Evolutionary conservation across 2,797 vertebrate genomes (phyloP), one percentile per base, ranked within the genome.

Genomic region (Chlorospingus flavigularis): DNA sequence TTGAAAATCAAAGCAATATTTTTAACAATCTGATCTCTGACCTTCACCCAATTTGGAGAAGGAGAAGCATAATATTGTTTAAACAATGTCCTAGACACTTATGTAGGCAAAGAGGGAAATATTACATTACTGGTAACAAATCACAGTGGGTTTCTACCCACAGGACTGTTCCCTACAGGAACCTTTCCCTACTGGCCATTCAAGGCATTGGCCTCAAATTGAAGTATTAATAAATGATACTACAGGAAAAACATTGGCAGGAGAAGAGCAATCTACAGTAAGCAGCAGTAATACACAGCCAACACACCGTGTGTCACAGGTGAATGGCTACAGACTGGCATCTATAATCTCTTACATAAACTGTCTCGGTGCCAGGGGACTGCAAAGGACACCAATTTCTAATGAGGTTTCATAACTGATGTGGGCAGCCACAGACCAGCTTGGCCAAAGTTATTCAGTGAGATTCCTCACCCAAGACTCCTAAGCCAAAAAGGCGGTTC

Each of bases 361-460:
- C 35, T 67, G n/a, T 16, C n/a, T 50, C 39, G 25, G 6, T 68
- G 90, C 62, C 95, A 94, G 62, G 88, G 90, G 79, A 90, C 86
- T 47, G 60, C 37, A 83, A 94, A 92, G 68, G 90, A 93, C 76
- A 88, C 45, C 39, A 25, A 9, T 75, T 88, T 78, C 86, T 86
- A 72, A 90, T 31, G 8, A 81, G 65, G 17, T 84, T 96, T 90
- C 68, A 19, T 45, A 93, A 91, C 21, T 77, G 45, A 39, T 33
- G 62, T 1, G 6, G 40, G 31, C 57, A 90, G 48, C 57, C 57
- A 55, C 10, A 35, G 26, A 42, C 42, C 70, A 68, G 50, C 42
- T 15, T 57, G 45, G 35, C 43, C 14, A 13, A 39, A 60, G 37
- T 39, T 39, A 72, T 17, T 45, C 30, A 67, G 20, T 18, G 39